A percentile compares a stretch with the other conserved stretches of the same genome.
Evolutionary conservation across 2,113 vertebrate genomes (phyloP).

Genomic region (Lates calcarifer): DNA sequence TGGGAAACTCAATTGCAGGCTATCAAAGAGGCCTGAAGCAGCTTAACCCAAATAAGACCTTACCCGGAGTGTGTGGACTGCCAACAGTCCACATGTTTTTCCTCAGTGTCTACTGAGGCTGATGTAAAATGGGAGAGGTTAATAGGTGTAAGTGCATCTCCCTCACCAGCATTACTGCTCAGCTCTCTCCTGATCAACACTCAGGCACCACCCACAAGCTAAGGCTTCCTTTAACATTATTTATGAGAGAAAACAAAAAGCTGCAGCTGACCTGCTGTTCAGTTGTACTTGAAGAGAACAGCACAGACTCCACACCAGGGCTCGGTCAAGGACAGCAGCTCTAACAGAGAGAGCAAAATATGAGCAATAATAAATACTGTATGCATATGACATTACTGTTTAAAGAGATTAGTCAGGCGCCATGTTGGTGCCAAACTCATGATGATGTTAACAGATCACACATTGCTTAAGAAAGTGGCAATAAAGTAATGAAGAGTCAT

Average conservation of each 20-base stretch:
- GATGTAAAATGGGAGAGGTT: slow-evolving; percentile 26
- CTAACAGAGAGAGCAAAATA: slow-evolving; percentile 8
- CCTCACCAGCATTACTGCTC: neutral
- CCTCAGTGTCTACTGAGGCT: slow-evolving; percentile 18
- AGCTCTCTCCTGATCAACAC: slow-evolving; percentile 19
- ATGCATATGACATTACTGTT: slow-evolving; percentile 15
- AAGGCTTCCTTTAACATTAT: slow-evolving; percentile 48
- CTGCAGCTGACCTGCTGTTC: slow-evolving; percentile 28
- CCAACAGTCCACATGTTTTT: slow-evolving; percentile 12
- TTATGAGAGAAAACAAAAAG: slow-evolving; percentile 30
- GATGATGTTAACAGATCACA: slow-evolving; percentile 16
- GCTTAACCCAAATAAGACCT: slow-evolving; percentile 45
- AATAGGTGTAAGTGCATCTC: slow-evolving; percentile 20
- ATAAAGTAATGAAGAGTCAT: slow-evolving; percentile 49
- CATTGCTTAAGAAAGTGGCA: slow-evolving; percentile 29
- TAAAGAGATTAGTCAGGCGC: slow-evolving; percentile 30
- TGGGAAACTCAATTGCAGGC: slow-evolving; percentile 23
- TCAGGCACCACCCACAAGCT: slow-evolving; percentile 18
- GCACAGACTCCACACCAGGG: slow-evolving; percentile 5
- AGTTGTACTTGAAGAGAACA: slow-evolving; percentile 4
- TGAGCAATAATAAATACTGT: slow-evolving; percentile 28
- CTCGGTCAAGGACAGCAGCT: slow-evolving; percentile 2
- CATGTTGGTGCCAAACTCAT: slow-evolving; percentile 26
- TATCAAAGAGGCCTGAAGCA: slow-evolving; percentile 44
- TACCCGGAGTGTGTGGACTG: neutral